Conservation (phyloP, 2,113 vertebrate species). For the Beaufortia kweichowensis region DNA sequence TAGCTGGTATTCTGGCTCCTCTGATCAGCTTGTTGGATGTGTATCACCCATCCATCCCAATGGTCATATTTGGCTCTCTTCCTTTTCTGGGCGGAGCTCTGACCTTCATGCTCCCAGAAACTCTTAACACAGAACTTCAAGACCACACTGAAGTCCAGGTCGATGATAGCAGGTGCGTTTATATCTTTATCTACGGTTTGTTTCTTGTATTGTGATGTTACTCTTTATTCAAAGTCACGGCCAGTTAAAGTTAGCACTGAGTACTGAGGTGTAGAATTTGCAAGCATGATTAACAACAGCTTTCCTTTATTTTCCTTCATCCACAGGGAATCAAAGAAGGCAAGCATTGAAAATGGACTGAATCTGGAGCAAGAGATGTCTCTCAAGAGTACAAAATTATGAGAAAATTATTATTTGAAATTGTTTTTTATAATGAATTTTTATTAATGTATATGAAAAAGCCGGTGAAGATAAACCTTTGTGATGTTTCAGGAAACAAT, state of each 20-base stretch:
- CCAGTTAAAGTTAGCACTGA: neutral
- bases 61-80: slow-evolving; percentile 75
- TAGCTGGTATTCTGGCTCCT: slow-evolving; percentile 78
- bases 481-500: neutral
- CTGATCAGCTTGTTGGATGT: slow-evolving; percentile 75
- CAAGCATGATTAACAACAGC: neutral
- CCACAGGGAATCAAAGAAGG: slow-evolving; percentile 40
- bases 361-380: slow-evolving; percentile 11
- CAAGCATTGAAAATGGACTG: slow-evolving; percentile 16
- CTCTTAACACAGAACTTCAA: slow-evolving; percentile 67
- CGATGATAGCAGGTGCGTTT: slow-evolving; percentile 55
- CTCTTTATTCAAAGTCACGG: neutral
- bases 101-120: slow-evolving; percentile 82
- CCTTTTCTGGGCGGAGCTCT: slow-evolving; percentile 66
- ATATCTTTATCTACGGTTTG: neutral
- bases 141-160: slow-evolving; percentile 62
- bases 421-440: neutral
- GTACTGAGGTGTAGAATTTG: neutral
- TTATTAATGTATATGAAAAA: neutral
- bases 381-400: slow-evolving; percentile 42
- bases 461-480: neutral
- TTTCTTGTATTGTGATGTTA: neutral
- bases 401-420: slow-evolving; percentile 6
- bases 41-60: slow-evolving; percentile 73
- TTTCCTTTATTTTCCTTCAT: slow-evolving; percentile 22